Evolutionary conservation across 2,888 invertebrate species (phyloP).

Genomic region (Volucella inflata): DNA sequence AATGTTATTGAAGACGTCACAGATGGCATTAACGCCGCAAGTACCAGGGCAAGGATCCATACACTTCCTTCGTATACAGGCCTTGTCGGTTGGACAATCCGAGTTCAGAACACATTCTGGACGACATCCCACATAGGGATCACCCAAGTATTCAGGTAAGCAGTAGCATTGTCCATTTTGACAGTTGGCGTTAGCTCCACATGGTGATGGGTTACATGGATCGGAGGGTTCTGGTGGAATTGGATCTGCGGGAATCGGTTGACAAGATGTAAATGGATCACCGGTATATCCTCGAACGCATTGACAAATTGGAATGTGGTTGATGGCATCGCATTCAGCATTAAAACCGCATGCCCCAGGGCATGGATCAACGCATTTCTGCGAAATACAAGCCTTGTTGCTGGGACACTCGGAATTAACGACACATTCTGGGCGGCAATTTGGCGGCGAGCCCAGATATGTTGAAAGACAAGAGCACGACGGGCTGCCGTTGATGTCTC

Average conservation of each 20-base stretch:
- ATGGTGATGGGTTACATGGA: slow-evolving; percentile 89
- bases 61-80: slow-evolving; percentile 89
- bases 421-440: slow-evolving; percentile 89
- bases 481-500: slow-evolving; percentile 86
- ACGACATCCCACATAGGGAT: slow-evolving; percentile 87
- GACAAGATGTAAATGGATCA: slow-evolving; percentile 89
- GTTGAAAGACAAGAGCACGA: slow-evolving; percentile 88
- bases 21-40: slow-evolving; percentile 89
- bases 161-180: slow-evolving; percentile 89
- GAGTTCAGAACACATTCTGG: slow-evolving; percentile 89
- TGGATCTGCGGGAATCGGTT: slow-evolving; percentile 81
- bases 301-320: slow-evolving; percentile 88
- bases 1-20: slow-evolving; percentile 89
- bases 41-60: slow-evolving; percentile 88
- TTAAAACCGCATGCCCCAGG: slow-evolving; percentile 88
- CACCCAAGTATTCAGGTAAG: slow-evolving; percentile 86
- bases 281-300: slow-evolving; percentile 86
- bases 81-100: slow-evolving; percentile 87
- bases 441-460: slow-evolving; percentile 88
- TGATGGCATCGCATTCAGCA: slow-evolving; percentile 87
- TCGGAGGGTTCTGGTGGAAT: slow-evolving; percentile 84
- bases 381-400: slow-evolving; percentile 88
- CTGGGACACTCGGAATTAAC: slow-evolving; percentile 89
- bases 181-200: slow-evolving; percentile 88
- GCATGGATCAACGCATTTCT: slow-evolving; percentile 89